phyloP scores from a whole-genome alignment of 1,140 invertebrate genomes.

The Polypedilum vanderplanki region DNA sequence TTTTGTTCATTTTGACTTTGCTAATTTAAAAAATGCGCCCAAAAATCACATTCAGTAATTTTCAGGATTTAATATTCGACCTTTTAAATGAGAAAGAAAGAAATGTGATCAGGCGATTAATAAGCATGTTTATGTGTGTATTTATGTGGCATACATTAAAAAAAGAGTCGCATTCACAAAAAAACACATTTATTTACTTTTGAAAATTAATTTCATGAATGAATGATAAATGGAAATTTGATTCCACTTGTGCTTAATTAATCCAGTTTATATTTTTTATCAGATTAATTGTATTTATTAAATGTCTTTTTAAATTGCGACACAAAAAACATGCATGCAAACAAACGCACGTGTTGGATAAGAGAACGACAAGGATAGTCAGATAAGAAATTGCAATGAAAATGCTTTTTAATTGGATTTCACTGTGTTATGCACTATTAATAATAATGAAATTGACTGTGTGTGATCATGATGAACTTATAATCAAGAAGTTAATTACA shows the following conservation, averaged over 20 bases:
- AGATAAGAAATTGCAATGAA: too few relatives aligned
- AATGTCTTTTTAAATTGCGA: too few relatives aligned
- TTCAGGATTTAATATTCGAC: too few relatives aligned
- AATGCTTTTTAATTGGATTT: too few relatives aligned
- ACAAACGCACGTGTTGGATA: too few relatives aligned
- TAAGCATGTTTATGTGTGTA: slow-evolving; percentile 4
- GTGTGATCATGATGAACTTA: too few relatives aligned
- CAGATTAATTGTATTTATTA: background rate
- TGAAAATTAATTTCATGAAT: slow-evolving; percentile 17
- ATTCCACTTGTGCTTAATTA: slow-evolving; percentile 21
- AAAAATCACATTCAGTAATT: background rate
- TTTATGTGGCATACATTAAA: background rate
- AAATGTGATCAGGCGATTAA: background rate
- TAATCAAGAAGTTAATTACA: too few relatives aligned
- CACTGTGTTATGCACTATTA: too few relatives aligned
- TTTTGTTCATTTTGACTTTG: background rate
- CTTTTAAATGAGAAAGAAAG: background rate
- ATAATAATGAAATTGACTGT: too few relatives aligned
- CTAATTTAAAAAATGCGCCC: background rate
- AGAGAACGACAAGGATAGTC: too few relatives aligned
- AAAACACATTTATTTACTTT: background rate
- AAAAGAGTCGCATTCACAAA: background rate
- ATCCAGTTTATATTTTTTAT: slow-evolving; percentile 18
- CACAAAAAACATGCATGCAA: too few relatives aligned
- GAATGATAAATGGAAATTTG: slow-evolving; percentile 25